phyloP scores from a whole-genome alignment of 2,113 vertebrate genomes.

The Synodontis membranacea region DNA sequence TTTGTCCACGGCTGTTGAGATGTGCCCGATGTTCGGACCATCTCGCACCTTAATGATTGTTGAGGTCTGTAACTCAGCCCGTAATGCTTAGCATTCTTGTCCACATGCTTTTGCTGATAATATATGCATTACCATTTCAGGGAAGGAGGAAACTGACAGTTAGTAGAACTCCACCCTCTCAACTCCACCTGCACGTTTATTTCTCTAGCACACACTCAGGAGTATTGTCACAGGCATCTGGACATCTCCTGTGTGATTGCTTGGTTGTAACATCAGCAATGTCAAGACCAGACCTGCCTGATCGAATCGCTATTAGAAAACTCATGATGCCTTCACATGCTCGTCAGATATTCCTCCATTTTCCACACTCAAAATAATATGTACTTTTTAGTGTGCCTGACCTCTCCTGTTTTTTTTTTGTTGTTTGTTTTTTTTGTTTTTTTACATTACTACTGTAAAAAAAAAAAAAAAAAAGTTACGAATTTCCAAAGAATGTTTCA shows the following conservation, averaged over 20 bases:
- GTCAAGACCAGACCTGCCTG: not conserved
- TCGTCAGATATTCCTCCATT: not conserved
- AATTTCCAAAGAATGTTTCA: not conserved
- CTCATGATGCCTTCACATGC: not conserved
- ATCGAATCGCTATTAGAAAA: not conserved
- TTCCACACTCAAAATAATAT: not conserved
- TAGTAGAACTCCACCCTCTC: not conserved
- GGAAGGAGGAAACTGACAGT: not conserved
- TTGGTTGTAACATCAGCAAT: not conserved
- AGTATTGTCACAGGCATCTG: not conserved
- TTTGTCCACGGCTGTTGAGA: slow-evolving; percentile 67
- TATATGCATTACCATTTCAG: not conserved
- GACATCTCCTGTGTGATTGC: slow-evolving; percentile 15
- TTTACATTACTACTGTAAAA: not conserved
- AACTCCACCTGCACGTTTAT: slow-evolving; percentile 22
- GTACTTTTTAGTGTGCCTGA: not conserved
- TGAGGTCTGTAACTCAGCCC: slow-evolving; percentile 31
- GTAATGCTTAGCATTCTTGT: not conserved
- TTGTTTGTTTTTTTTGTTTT: not conserved
- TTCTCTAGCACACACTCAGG: slow-evolving; percentile 17
- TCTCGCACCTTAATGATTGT: slow-evolving; percentile 50
- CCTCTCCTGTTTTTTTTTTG: not conserved
- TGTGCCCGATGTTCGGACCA: slow-evolving; percentile 53
- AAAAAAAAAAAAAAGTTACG: not conserved
- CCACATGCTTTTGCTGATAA: not conserved